phyloP scores from a whole-genome alignment of 2,888 invertebrate species.

The Fragum sueziense region DNA sequence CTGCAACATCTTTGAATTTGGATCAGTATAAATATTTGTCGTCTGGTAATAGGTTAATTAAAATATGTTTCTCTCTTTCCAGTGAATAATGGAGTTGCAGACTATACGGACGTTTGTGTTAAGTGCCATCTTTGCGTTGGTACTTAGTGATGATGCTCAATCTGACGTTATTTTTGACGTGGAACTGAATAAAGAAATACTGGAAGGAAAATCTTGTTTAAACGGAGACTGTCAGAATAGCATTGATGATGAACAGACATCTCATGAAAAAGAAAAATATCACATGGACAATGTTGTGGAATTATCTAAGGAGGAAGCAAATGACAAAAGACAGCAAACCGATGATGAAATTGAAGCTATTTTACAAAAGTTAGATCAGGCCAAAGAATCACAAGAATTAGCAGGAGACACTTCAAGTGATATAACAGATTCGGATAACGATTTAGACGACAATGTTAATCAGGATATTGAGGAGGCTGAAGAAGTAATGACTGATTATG shows the following conservation, averaged over 20 bases:
- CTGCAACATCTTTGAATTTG: too few species aligned
- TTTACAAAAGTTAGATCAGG: not conserved
- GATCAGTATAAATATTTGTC: too few species aligned
- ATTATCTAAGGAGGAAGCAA: not conserved
- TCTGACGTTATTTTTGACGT: not conserved
- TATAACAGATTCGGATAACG: not conserved
- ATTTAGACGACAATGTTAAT: not conserved
- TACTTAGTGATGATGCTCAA: not conserved
- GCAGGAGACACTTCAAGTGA: not conserved
- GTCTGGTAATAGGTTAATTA: not conserved
- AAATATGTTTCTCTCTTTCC: not conserved
- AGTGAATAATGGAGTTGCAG: not conserved
- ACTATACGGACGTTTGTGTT: not conserved
- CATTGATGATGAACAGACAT: not conserved
- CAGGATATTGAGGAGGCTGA: not conserved
- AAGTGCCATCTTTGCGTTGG: not conserved
- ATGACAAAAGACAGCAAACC: not conserved
- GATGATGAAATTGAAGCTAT: not conserved
- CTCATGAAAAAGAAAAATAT: not conserved
- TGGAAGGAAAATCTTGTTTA: not conserved
- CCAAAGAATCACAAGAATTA: not conserved
- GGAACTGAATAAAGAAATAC: not conserved
- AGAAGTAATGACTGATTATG: conserved; percentile 6
- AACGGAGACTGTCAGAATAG: not conserved
- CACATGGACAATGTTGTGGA: not conserved